A percentile compares a stretch with the other conserved stretches of the same genome.
Evolutionary conservation across 2,888 invertebrate species (phyloP).

Genomic region (Archips crataeganus): DNA sequence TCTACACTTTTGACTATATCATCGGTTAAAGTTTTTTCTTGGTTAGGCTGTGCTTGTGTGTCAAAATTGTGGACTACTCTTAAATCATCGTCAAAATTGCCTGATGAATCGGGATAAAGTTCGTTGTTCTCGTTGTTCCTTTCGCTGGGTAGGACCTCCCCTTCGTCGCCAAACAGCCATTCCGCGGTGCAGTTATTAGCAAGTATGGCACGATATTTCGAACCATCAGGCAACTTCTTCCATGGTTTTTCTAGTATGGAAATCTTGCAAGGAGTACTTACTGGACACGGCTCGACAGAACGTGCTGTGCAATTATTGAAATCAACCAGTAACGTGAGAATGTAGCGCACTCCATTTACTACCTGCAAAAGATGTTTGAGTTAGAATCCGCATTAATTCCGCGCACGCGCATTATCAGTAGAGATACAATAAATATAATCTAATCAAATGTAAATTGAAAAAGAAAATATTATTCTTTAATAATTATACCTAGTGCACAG

Average conservation of each 20-base stretch:
- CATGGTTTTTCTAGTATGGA: slow-evolving; percentile 89
- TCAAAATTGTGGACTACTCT: slow-evolving; percentile 65
- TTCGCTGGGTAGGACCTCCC: slow-evolving; percentile 58
- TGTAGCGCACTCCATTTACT: slow-evolving; percentile 87
- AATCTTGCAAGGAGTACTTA: slow-evolving; percentile 84
- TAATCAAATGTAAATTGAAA: background rate
- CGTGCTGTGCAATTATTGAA: slow-evolving; percentile 73
- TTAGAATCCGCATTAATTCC: background rate
- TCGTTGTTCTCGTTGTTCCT: slow-evolving; percentile 54
- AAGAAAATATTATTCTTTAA: background rate
- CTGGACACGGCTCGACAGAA: slow-evolving; percentile 60
- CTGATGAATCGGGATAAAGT: slow-evolving; percentile 48
- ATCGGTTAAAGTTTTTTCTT: slow-evolving; percentile 62
- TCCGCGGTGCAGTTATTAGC: slow-evolving; percentile 88
- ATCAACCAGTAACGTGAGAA: slow-evolving; percentile 80
- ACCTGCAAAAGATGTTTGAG: slow-evolving; percentile 70
- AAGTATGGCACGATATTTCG: slow-evolving; percentile 86
- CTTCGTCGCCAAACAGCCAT: slow-evolving; percentile 79
- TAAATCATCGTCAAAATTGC: slow-evolving; percentile 61
- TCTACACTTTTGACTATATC: slow-evolving; percentile 70
- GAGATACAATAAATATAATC: background rate
- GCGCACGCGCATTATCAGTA: background rate
- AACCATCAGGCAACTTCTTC: slow-evolving; percentile 84
- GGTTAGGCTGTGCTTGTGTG: slow-evolving; percentile 60
- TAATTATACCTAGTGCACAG: too few relatives aligned